Conservation (phyloP, 2,797 vertebrate species). For the Peromyscus attwateri region DNA sequence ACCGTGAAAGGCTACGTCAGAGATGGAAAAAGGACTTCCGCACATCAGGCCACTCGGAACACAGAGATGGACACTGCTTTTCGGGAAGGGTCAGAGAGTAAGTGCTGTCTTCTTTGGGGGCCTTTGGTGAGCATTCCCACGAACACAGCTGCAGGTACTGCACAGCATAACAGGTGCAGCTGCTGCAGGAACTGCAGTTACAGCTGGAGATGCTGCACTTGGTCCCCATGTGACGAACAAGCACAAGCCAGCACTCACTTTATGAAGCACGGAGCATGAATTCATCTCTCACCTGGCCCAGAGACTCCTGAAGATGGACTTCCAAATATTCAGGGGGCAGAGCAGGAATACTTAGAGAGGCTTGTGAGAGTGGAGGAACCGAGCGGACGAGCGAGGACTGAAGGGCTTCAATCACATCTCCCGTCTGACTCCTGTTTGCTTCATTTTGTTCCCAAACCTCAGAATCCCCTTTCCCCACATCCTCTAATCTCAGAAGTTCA, state of each 20-base stretch:
- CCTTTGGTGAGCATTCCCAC: no score
- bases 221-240: not conserved
- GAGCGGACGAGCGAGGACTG: constrained; percentile 91
- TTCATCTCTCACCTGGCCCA: constrained; percentile 87
- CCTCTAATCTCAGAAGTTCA: constrained; percentile 89
- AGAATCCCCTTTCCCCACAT: constrained; percentile 70
- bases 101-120: not conserved
- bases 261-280: not conserved
- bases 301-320: constrained; percentile 88
- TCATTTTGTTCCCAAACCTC: constrained; percentile 36
- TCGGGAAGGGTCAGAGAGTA: not conserved
- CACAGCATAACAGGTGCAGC: accelerated
- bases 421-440: constrained; percentile 4
- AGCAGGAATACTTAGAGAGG: constrained; percentile 92
- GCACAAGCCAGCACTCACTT: not conserved
- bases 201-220: not conserved
- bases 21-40: not conserved
- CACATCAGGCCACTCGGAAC: accelerated
- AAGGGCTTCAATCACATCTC: not conserved
- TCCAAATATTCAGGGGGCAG: constrained; percentile 91
- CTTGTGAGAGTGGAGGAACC: constrained; percentile 90
- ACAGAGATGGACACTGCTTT: not conserved
- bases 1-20: not conserved
- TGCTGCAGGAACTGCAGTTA: not conserved
- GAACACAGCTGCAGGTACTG: not conserved